Evolutionary conservation across 2,888 invertebrate species (phyloP).

Genomic region (Argyresthia goedartella): DNA sequence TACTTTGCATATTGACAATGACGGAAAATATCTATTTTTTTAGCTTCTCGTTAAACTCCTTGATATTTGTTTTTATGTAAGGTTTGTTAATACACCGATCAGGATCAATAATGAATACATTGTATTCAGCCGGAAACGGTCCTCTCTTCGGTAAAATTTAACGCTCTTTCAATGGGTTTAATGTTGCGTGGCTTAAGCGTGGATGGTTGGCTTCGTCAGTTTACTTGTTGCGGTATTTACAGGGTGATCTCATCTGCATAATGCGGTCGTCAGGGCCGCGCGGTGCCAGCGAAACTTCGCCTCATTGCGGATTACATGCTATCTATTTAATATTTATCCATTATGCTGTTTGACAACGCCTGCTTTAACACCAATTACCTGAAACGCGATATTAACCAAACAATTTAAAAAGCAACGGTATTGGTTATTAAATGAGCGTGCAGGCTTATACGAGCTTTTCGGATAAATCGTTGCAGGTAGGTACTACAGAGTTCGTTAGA

Average conservation of each 20-base stretch:
- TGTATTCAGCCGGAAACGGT: too few relatives aligned
- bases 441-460: slow-evolving; percentile 19
- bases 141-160: too few relatives aligned
- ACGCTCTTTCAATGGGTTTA: not conserved
- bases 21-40: too few relatives aligned
- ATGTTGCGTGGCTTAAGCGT: slow-evolving; percentile 5
- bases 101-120: too few relatives aligned
- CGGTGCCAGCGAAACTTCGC: slow-evolving; percentile 36
- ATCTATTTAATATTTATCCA: slow-evolving; percentile 1
- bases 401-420: not conserved
- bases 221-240: slow-evolving; percentile 65
- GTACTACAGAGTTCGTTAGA: slow-evolving; percentile 55
- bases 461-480: slow-evolving; percentile 28
- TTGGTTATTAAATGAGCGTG: slow-evolving; percentile 7
- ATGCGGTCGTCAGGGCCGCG: slow-evolving; percentile 46
- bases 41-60: too few relatives aligned
- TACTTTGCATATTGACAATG: too few relatives aligned
- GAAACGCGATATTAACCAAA: not conserved
- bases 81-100: too few relatives aligned
- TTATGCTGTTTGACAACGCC: slow-evolving; percentile 8
- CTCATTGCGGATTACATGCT: slow-evolving; percentile 26
- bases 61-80: too few relatives aligned
- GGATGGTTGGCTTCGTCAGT: slow-evolving; percentile 35
- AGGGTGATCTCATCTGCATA: slow-evolving; percentile 56
- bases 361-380: slow-evolving; percentile 37